A percentile compares a stretch with the other conserved stretches of the same genome.
phyloP scores from a whole-genome alignment of 2,113 vertebrate genomes.

The Phalacrocorax brasilianus region DNA sequence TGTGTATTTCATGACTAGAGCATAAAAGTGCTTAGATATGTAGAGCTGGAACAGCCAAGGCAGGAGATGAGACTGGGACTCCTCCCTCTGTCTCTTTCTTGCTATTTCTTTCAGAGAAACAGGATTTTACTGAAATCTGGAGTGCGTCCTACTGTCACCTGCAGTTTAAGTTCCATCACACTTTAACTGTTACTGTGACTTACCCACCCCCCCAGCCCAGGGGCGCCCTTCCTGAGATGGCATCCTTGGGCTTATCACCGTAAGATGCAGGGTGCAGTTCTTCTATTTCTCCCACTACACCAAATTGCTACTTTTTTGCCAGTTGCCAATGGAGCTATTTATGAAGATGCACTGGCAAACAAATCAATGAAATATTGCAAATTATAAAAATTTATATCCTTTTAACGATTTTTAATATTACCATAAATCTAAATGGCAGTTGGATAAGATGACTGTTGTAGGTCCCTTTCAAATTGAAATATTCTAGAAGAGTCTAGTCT shows the following conservation, averaged over 20 bases:
- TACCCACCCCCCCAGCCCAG: neutral
- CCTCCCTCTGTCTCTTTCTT: neutral
- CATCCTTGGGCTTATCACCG: neutral
- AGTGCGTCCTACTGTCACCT: neutral
- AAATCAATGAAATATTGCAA: neutral
- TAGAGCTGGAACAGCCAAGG: neutral
- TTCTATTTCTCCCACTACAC: neutral
- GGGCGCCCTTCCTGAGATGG: neutral
- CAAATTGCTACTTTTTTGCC: neutral
- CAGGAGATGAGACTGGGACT: neutral
- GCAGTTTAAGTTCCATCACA: neutral
- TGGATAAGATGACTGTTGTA: neutral
- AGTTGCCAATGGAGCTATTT: neutral
- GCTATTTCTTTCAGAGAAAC: neutral
- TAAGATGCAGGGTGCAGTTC: neutral
- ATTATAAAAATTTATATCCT: neutral
- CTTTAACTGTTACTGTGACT: neutral
- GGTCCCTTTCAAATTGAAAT: neutral
- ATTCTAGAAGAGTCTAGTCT: neutral
- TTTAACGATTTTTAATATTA: neutral
- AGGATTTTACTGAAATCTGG: neutral
- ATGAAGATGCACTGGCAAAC: neutral
- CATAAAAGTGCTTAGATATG: neutral
- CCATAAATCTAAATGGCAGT: neutral
- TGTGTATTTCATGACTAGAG: neutral